Evolutionary conservation across 2,797 vertebrate genomes (phyloP).

Genomic region (Caiman crocodilus): DNA sequence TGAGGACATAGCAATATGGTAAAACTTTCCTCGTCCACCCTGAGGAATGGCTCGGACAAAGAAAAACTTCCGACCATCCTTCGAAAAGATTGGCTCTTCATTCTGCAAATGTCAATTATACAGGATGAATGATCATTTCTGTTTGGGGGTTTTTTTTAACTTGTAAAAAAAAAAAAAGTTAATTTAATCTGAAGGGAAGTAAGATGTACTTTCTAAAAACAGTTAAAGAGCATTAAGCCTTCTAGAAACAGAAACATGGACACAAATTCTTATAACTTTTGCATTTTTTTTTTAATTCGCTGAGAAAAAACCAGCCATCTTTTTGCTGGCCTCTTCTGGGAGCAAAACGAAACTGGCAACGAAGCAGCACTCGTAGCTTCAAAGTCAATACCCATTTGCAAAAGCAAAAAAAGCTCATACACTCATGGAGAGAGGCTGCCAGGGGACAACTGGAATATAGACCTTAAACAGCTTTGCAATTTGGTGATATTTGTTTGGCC

Average conservation of each 20-base stretch:
- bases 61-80: slow-evolving; percentile 93
- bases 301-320: not conserved
- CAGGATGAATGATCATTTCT: not conserved
- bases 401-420: not conserved
- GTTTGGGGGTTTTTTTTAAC: not conserved
- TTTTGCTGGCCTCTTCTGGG: not conserved
- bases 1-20: slow-evolving; percentile 94
- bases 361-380: not conserved
- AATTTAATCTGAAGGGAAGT: not conserved
- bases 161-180: not conserved
- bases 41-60: slow-evolving; percentile 95
- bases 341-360: not conserved
- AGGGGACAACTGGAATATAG: not conserved
- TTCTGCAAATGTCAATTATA: slow-evolving; percentile 82
- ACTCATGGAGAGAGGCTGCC: not conserved
- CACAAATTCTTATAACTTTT: not conserved
- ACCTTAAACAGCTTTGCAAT: not conserved
- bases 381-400: not conserved
- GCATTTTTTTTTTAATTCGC: not conserved
- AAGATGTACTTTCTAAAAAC: not conserved
- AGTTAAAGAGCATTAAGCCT: not conserved
- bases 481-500: not conserved
- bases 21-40: slow-evolving; percentile 95
- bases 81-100: slow-evolving; percentile 93
- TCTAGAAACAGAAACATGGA: not conserved